A percentile compares a stretch with the other conserved stretches of the same genome.
phyloP scores from a whole-genome alignment of 2,888 invertebrate genomes.

The Toxonevra muliebris region DNA sequence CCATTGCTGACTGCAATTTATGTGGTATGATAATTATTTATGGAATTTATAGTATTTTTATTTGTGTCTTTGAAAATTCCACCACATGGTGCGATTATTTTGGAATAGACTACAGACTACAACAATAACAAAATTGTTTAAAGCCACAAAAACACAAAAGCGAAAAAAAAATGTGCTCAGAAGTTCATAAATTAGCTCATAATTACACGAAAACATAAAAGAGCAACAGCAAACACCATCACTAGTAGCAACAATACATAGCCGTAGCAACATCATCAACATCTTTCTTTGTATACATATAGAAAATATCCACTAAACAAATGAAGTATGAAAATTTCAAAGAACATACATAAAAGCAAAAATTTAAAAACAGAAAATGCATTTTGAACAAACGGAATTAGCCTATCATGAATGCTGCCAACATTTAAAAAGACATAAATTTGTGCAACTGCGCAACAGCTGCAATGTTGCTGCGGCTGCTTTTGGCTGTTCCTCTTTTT shows the following conservation, averaged over 20 bases:
- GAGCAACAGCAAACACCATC: background rate
- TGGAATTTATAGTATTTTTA: slow-evolving; percentile 2
- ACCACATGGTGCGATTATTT: background rate
- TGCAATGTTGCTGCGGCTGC: background rate
- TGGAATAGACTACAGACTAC: no score
- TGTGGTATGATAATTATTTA: background rate
- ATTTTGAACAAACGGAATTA: background rate
- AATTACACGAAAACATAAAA: slow-evolving; percentile 28
- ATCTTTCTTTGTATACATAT: no score
- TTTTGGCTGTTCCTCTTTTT: background rate
- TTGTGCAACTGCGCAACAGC: background rate
- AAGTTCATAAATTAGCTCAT: slow-evolving; percentile 29
- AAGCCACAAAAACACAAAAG: slow-evolving; percentile 6
- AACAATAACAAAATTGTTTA: slow-evolving; percentile 4
- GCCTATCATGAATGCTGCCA: slow-evolving; percentile 5
- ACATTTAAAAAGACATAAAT: slow-evolving; percentile 13
- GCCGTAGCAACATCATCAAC: background rate
- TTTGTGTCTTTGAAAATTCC: background rate
- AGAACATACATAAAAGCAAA: background rate
- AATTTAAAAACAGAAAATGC: background rate
- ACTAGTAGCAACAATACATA: slow-evolving; percentile 3
- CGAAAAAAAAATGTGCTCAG: background rate
- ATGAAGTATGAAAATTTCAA: background rate
- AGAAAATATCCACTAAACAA: background rate
- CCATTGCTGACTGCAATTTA: background rate